phyloP scores from a whole-genome alignment of 2,888 invertebrate genomes.

The Ischnura elegans region DNA sequence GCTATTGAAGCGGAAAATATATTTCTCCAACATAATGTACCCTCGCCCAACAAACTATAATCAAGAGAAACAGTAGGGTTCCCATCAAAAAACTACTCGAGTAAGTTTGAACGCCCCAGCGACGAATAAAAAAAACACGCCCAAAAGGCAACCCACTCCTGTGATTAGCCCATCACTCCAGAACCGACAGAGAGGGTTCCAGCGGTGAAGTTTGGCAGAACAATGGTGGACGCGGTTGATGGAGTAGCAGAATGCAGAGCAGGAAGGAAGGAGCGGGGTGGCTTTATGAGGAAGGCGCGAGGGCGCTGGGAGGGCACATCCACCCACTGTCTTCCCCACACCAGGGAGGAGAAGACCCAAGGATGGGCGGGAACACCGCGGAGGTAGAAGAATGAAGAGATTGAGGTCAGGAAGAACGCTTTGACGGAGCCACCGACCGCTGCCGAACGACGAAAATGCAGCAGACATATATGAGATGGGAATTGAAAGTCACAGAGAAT shows the following conservation, averaged over 20 bases:
- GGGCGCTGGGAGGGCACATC: background rate
- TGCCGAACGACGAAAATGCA: slow-evolving; percentile 53
- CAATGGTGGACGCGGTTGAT: slow-evolving; percentile 40
- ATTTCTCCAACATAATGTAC: too few relatives aligned
- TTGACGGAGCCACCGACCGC: slow-evolving; percentile 59
- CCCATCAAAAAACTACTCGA: background rate
- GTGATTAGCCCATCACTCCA: slow-evolving; percentile 55
- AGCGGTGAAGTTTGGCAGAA: slow-evolving; percentile 48
- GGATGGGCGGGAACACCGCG: slow-evolving; percentile 47
- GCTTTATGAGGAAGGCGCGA: background rate
- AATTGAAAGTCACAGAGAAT: too few relatives aligned
- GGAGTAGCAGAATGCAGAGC: slow-evolving; percentile 29
- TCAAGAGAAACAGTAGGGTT: background rate
- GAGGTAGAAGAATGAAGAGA: background rate
- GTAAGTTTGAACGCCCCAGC: background rate
- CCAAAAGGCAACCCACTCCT: background rate
- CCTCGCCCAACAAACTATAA: background rate
- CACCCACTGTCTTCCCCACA: background rate
- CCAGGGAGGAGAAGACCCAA: slow-evolving; percentile 38
- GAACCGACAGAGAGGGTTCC: background rate
- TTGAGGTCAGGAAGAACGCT: slow-evolving; percentile 54
- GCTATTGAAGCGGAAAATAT: too few relatives aligned
- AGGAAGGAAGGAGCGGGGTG: slow-evolving; percentile 18
- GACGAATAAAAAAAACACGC: background rate
- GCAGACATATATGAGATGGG: too few relatives aligned